A percentile compares a stretch with the other conserved stretches of the same genome.
Conservation (phyloP, 2,113 vertebrate species). For the Toxotes jaculatrix region DNA sequence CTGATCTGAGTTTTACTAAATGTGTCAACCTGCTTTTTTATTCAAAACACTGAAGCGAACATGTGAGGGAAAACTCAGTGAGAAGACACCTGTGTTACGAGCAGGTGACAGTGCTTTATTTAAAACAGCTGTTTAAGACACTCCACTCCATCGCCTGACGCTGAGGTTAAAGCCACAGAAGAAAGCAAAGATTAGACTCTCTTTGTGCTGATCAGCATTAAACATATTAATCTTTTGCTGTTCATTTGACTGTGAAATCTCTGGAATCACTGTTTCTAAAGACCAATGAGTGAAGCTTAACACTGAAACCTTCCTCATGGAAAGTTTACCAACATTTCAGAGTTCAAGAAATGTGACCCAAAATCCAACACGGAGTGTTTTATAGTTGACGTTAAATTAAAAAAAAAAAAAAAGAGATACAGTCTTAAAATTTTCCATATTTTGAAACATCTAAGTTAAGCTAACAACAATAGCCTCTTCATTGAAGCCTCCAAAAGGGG, state of each 20-base stretch:
- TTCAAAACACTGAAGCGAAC: constrained; percentile 66
- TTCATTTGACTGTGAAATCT: constrained; percentile 97
- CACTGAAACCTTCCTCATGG: constrained; percentile 44
- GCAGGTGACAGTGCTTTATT: constrained; percentile 88
- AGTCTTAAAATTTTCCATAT: constrained; percentile 42
- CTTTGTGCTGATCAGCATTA: constrained; percentile 90
- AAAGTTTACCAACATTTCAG: constrained; percentile 11
- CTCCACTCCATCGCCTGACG: constrained; percentile 70
- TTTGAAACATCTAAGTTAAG: constrained; percentile 65
- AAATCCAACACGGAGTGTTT: not conserved
- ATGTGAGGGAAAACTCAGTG: constrained; percentile 67
- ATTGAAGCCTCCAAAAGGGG: constrained; percentile 67
- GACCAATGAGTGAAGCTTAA: constrained; percentile 82
- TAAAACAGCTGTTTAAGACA: constrained; percentile 79
- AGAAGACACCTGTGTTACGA: constrained; percentile 85
- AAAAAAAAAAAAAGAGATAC: constrained; percentile 2
- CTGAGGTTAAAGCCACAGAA: constrained; percentile 86
- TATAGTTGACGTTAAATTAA: not conserved
- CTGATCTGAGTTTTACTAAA: not conserved
- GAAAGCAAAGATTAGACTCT: constrained; percentile 88
- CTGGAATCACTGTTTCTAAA: constrained; percentile 90
- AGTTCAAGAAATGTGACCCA: constrained; percentile 25
- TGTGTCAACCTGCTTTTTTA: not conserved
- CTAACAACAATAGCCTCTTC: constrained; percentile 70
- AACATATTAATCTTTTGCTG: constrained; percentile 95